A percentile compares a stretch with the other conserved stretches of the same genome.
These are phyloP conservation scores for Platygyra sinensis DNA, from an alignment of 64 coral and sea anemone genomes.

Conservation along the genomic window DNA sequence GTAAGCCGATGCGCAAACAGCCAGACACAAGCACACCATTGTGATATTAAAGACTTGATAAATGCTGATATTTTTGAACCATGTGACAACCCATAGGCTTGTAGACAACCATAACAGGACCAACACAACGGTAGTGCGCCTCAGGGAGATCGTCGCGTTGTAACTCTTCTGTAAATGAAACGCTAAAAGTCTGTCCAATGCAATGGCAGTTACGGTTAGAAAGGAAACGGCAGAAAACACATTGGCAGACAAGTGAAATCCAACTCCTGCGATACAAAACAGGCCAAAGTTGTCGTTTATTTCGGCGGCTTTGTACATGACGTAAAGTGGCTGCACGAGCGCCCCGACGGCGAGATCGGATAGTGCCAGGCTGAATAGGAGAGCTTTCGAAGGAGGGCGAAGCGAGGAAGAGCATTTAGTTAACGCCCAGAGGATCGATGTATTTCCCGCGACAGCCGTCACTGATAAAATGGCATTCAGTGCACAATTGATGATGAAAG, in stretches of 20 bases:
- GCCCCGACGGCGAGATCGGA: conserved; percentile 14
- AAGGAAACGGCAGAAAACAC: conserved; percentile 38
- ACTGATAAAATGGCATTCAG: conserved; percentile 16
- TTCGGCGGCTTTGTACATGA: conserved; percentile 19
- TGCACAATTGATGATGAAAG: conserved; percentile 13
- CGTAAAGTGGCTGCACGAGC: conserved; percentile 2
- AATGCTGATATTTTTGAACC: conserved; percentile 12
- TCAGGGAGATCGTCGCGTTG: neutral
- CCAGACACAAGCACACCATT: neutral
- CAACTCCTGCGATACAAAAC: conserved; percentile 23
- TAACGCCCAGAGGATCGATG: conserved; percentile 20
- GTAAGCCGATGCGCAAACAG: conserved; percentile 16
- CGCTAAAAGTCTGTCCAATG: neutral
- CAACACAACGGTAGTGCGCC: neutral
- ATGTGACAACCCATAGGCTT: conserved; percentile 12
- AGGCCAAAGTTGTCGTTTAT: conserved; percentile 12
- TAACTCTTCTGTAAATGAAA: neutral
- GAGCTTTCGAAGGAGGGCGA: conserved; percentile 20
- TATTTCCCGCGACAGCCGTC: conserved; percentile 8
- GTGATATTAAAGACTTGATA: conserved; percentile 24
- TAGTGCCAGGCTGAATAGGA: neutral
- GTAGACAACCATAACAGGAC: neutral
- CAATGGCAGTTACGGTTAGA: conserved; percentile 20
- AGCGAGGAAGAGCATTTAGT: neutral
- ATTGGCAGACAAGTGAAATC: conserved; percentile 16